Conservation (phyloP, 2,797 vertebrate species). For the Morelia viridis region DNA sequence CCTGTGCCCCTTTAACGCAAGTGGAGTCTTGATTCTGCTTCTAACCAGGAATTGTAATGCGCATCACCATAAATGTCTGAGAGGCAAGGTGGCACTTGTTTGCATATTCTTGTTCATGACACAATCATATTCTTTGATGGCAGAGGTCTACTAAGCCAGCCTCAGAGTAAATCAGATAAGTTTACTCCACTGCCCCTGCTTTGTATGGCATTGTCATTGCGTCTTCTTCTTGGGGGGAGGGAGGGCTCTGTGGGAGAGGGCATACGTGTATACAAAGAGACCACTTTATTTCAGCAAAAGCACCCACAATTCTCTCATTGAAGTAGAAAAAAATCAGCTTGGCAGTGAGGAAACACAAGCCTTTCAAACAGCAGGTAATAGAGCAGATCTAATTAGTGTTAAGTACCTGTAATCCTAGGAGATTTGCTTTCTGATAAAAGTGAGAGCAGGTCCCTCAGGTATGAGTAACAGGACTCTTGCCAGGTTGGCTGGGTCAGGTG, state of each 20-base stretch:
- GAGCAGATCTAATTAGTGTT: constrained; percentile 91
- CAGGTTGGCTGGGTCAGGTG: constrained; percentile 85
- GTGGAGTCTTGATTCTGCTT: neutral
- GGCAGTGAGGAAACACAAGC: constrained; percentile 76
- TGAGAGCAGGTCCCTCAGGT: constrained; percentile 80
- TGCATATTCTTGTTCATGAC: constrained; percentile 69
- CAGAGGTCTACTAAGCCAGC: constrained; percentile 60
- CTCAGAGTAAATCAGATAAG: constrained; percentile 66
- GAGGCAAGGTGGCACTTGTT: constrained; percentile 67
- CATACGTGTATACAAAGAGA: constrained; percentile 63
- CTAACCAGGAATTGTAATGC: neutral
- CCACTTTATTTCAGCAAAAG: constrained; percentile 78
- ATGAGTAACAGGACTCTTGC: constrained; percentile 76
- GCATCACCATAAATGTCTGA: constrained; percentile 28
- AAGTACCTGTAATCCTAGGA: constrained; percentile 97
- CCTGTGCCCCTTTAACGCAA: neutral
- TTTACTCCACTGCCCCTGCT: constrained; percentile 71
- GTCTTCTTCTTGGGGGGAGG: neutral
- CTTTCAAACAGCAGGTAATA: constrained; percentile 82
- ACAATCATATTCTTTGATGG: constrained; percentile 73
- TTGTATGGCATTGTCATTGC: constrained; percentile 70
- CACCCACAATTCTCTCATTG: constrained; percentile 72
- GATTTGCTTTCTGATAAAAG: constrained; percentile 85
- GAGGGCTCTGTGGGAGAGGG: neutral
- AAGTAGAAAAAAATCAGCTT: constrained; percentile 68